A percentile compares a stretch with the other conserved stretches of the same genome.
Conservation (phyloP, 2,888 invertebrate species). For the Oscheius myriophilus region DNA sequence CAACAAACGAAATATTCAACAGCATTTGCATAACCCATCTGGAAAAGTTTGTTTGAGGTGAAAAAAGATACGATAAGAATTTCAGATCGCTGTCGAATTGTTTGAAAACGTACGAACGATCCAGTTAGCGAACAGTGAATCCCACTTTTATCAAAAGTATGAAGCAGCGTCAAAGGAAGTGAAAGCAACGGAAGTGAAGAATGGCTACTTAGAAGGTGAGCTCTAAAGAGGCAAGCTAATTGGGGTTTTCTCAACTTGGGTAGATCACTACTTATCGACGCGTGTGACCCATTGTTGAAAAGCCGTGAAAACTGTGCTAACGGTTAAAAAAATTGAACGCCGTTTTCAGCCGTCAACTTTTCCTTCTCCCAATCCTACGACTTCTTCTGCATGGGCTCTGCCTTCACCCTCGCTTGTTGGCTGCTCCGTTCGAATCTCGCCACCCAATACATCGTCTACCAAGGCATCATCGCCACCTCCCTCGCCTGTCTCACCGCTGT, state of each 20-base stretch:
- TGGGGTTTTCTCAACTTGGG: too few relatives aligned
- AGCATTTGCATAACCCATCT: conserved; percentile 72
- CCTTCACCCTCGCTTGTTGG: conserved; percentile 50
- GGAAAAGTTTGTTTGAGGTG: conserved; percentile 29
- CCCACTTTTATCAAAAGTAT: conserved; percentile 69
- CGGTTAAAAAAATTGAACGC: too few relatives aligned
- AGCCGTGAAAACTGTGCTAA: too few relatives aligned
- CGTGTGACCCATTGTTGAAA: too few relatives aligned
- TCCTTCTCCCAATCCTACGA: conserved; percentile 52
- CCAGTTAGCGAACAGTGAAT: conserved; percentile 71
- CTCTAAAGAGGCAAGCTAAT: too few relatives aligned
- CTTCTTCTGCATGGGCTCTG: conserved; percentile 51
- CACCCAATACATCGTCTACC: conserved; percentile 19
- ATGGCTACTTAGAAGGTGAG: conserved; percentile 34
- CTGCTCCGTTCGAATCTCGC: conserved; percentile 38
- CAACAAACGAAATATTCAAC: conserved; percentile 52
- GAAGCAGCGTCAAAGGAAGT: conserved; percentile 33
- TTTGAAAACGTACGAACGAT: conserved; percentile 73
- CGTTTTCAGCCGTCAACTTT: conserved; percentile 41
- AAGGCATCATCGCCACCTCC: conserved; percentile 49
- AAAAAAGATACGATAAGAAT: neutral
- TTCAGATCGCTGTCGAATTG: conserved; percentile 72
- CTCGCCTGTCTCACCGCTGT: conserved; percentile 52
- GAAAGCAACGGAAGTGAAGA: conserved; percentile 41
- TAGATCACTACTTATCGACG: too few relatives aligned